Evolutionary conservation across 1,140 invertebrate species (phyloP).

Genomic region (Pollicipes pollicipes): DNA sequence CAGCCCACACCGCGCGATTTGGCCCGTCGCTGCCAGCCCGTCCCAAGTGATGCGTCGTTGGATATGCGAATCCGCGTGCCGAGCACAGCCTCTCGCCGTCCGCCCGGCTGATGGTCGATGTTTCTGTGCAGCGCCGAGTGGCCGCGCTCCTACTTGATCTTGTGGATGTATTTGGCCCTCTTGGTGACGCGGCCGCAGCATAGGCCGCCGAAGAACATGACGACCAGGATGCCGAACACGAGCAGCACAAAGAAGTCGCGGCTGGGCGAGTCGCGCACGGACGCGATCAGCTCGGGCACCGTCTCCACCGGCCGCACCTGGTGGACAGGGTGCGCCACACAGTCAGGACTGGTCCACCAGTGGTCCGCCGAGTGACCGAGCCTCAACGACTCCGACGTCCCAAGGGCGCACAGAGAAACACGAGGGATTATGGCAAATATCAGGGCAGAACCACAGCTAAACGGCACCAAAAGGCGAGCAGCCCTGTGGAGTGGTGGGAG

Average conservation of each 20-base stretch:
- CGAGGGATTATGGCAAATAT: neutral
- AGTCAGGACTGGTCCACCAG: conserved; percentile 9
- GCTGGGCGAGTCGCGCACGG: conserved; percentile 49
- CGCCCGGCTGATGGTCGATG: too few relatives aligned
- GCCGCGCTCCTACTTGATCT: conserved; percentile 29
- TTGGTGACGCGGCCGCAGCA: conserved; percentile 61
- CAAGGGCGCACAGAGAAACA: neutral
- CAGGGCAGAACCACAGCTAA: too few relatives aligned
- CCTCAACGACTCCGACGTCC: conserved; percentile 18
- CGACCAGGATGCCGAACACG: conserved; percentile 44
- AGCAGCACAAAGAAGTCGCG: conserved; percentile 58
- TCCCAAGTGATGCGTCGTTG: too few relatives aligned
- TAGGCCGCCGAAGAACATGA: conserved; percentile 60
- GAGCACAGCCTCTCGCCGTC: too few relatives aligned
- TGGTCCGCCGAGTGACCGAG: conserved; percentile 17
- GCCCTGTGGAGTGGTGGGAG: too few relatives aligned
- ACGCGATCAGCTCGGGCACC: conserved; percentile 46
- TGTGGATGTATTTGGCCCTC: conserved; percentile 46
- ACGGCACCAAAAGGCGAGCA: too few relatives aligned
- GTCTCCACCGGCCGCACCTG: conserved; percentile 40
- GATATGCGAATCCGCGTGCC: too few relatives aligned
- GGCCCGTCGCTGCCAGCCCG: too few relatives aligned
- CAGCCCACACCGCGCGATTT: too few relatives aligned
- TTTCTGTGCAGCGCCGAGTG: too few relatives aligned
- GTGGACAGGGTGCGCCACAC: conserved; percentile 20